These are phyloP conservation scores for Prunella fulvescens DNA, from an alignment of 2,113 vertebrate species.

Conservation along the genomic window DNA sequence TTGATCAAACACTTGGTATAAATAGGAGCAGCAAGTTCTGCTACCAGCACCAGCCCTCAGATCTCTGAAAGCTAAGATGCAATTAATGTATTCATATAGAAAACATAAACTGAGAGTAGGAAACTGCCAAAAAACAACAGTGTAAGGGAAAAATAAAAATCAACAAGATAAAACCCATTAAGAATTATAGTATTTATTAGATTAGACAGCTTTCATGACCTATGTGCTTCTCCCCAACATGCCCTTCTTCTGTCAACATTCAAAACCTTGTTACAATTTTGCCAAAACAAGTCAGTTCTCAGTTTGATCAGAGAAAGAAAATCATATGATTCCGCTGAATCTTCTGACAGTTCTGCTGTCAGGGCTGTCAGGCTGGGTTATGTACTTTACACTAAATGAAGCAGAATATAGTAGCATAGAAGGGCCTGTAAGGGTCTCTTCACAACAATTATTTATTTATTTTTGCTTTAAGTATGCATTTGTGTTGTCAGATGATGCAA, in stretches of 20 bases:
- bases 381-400: background rate
- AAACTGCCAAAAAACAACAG: background rate
- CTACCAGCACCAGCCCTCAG: background rate
- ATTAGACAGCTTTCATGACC: background rate
- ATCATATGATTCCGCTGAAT: slow-evolving; percentile 3
- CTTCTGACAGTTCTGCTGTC: slow-evolving; percentile 35
- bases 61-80: slow-evolving; percentile 12
- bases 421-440: background rate
- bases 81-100: background rate
- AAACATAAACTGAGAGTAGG: background rate
- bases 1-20: slow-evolving; percentile 54
- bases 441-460: slow-evolving; percentile 11
- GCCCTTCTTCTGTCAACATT: slow-evolving; percentile 15
- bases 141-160: background rate
- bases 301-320: slow-evolving; percentile 32
- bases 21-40: background rate
- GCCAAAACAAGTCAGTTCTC: background rate
- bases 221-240: accelerated
- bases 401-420: background rate
- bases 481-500: background rate
- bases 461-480: slow-evolving; percentile 1
- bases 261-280: slow-evolving; percentile 24
- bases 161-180: background rate
- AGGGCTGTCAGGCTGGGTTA: slow-evolving; percentile 9
- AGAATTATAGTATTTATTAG: background rate